Percentiles rank a stretch among this genome's conserved stretches.
Evolutionary conservation across 2,113 vertebrate species (phyloP).

Genomic region (Bubo bubo): DNA sequence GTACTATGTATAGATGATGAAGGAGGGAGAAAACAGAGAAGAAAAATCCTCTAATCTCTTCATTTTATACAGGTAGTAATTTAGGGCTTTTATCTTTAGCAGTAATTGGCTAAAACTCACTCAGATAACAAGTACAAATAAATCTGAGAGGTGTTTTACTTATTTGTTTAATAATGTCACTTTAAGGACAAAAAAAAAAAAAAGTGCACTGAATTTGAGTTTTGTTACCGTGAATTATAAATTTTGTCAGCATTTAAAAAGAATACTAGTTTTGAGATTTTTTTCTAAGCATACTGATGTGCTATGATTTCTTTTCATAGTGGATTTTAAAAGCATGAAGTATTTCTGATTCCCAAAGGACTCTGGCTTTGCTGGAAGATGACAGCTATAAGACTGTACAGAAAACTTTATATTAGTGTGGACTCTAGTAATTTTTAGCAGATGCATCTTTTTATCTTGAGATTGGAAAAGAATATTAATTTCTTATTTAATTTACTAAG

Average conservation of each 20-base stretch:
- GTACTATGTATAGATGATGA: neutral
- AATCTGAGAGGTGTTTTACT: neutral
- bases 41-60: neutral
- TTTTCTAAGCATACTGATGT: neutral
- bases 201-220: neutral
- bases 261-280: neutral
- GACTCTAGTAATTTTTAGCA: neutral
- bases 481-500: neutral
- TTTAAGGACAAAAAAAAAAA: neutral
- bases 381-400: neutral
- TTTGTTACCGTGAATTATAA: neutral
- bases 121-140: neutral
- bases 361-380: neutral
- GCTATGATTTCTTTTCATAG: neutral
- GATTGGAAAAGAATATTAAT: neutral
- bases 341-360: slow-evolving; percentile 6
- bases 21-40: neutral
- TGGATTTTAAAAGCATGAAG: neutral
- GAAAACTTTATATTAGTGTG: neutral
- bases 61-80: neutral
- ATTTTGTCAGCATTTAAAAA: neutral
- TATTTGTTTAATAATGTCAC: neutral
- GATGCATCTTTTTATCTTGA: neutral
- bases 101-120: neutral
- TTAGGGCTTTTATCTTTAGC: neutral